These are phyloP conservation scores for Chelonus insularis DNA, from an alignment of 1,140 invertebrate species.

Conservation along the genomic window DNA sequence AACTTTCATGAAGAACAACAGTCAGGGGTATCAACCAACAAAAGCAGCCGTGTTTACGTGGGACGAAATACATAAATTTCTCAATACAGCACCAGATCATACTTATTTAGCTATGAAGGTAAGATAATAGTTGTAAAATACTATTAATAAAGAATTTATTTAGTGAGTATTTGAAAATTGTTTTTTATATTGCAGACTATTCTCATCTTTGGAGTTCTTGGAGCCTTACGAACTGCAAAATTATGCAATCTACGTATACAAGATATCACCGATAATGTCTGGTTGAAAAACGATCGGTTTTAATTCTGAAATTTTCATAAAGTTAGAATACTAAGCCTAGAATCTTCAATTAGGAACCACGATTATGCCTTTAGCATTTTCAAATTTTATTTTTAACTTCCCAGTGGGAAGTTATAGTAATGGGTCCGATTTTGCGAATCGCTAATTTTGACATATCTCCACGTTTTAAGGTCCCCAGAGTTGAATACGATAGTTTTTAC, in stretches of 20 bases:
- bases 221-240: neutral
- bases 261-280: neutral
- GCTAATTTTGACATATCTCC: no score
- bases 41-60: conserved; percentile 26
- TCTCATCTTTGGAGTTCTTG: neutral
- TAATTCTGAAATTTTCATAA: no score
- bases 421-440: no score
- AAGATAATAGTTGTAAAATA: neutral
- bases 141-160: no score
- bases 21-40: conserved; percentile 5
- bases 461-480: no score
- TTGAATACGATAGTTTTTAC: no score
- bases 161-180: neutral
- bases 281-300: no score
- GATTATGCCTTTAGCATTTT: no score
- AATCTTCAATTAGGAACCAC: no score
- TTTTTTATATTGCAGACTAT: neutral
- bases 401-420: no score
- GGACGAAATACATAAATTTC: conserved; percentile 23
- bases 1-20: conserved; percentile 11
- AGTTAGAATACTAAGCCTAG: no score
- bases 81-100: conserved; percentile 26
- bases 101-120: conserved; percentile 29
- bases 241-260: neutral
- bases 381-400: no score